phyloP scores from a whole-genome alignment of 2,113 vertebrate genomes.

The Phrynocephalus versicolor region DNA sequence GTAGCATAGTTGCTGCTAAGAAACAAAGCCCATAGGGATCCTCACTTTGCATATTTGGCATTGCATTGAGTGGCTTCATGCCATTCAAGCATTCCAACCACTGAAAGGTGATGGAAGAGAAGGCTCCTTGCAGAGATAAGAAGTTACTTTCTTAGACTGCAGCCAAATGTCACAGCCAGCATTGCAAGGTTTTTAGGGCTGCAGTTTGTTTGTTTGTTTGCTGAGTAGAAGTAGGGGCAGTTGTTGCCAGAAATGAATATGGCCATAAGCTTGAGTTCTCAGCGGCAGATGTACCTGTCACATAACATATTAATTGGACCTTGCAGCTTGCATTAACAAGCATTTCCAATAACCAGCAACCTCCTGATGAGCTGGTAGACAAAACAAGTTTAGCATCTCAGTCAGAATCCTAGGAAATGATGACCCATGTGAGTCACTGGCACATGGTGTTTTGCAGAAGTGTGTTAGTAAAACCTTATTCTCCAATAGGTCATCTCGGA shows the following conservation, averaged over 20 bases:
- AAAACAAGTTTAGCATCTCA: background rate
- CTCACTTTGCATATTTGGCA: background rate
- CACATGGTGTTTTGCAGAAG: slow-evolving; percentile 1
- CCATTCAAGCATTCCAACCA: background rate
- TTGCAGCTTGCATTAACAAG: background rate
- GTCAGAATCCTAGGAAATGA: background rate
- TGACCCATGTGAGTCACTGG: background rate
- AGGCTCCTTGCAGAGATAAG: no score
- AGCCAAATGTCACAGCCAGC: no score
- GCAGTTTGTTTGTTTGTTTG: background rate
- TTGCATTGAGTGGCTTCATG: background rate
- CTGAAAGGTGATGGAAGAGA: background rate
- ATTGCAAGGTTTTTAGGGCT: no score
- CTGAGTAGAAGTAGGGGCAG: background rate
- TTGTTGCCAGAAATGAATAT: background rate
- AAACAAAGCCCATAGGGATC: background rate
- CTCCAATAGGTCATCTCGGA: background rate
- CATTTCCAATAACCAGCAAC: no score
- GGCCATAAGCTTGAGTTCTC: background rate
- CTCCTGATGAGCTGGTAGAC: background rate
- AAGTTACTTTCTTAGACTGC: no score
- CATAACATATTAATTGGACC: background rate
- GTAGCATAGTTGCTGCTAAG: background rate
- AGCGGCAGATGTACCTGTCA: background rate
- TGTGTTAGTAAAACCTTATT: slow-evolving; percentile 2